Percentiles rank a stretch among this genome's conserved stretches.
Evolutionary conservation across 2,113 vertebrate genomes (phyloP).

Genomic region (Callorhinus ursinus): DNA sequence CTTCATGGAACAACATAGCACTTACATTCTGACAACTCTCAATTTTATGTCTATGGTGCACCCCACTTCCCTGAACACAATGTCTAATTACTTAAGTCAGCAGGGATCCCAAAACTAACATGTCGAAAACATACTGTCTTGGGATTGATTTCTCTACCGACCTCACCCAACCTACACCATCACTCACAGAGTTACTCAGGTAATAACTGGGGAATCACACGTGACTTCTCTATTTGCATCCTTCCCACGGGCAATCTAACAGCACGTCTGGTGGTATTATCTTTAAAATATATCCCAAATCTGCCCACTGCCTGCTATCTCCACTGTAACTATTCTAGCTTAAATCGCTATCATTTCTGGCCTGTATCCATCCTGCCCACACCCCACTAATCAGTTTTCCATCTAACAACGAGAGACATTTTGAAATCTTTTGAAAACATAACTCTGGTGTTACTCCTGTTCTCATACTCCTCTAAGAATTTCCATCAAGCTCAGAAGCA

Average conservation of each 20-base stretch:
- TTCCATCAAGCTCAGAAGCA: not conserved
- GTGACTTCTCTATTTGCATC: not conserved
- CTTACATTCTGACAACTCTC: not conserved
- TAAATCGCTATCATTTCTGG: not conserved
- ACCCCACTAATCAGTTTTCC: not conserved
- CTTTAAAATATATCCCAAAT: not conserved
- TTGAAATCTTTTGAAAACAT: not conserved
- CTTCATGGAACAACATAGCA: not conserved
- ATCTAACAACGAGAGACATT: not conserved
- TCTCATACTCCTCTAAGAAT: not conserved
- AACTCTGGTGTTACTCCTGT: not conserved
- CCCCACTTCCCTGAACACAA: not conserved
- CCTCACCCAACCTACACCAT: not conserved
- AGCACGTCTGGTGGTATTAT: not conserved
- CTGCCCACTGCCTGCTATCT: not conserved
- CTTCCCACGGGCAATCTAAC: not conserved
- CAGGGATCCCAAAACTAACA: not conserved
- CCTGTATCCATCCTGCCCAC: not conserved
- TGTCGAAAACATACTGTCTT: not conserved
- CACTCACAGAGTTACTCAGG: not conserved
- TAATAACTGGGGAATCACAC: not conserved
- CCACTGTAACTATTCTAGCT: not conserved
- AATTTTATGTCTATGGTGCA: not conserved
- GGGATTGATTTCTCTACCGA: not conserved
- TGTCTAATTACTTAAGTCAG: not conserved